Percentiles rank a stretch among this genome's conserved stretches.
Evolutionary conservation across 2,113 vertebrate genomes (phyloP).

Genomic region (Bufo bufo): DNA sequence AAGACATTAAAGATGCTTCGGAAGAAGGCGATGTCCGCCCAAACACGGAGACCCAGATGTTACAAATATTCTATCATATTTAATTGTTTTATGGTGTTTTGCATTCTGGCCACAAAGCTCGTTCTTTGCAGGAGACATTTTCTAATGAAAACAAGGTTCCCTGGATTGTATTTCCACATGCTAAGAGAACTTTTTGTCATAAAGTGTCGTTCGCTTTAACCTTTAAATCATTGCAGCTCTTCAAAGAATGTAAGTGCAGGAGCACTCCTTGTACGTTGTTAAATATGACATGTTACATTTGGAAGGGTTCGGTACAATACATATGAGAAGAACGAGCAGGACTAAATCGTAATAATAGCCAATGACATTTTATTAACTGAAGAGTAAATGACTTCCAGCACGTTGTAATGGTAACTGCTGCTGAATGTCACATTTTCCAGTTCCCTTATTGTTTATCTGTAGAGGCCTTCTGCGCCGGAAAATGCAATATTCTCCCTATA

Average conservation of each 20-base stretch:
- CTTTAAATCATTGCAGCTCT: conserved; percentile 35
- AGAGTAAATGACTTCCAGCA: neutral
- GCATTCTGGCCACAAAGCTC: conserved; percentile 53
- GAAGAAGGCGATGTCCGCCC: neutral
- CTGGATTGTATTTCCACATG: conserved; percentile 55
- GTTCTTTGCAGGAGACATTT: conserved; percentile 58
- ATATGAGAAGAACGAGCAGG: neutral
- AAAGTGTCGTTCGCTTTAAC: conserved; percentile 39
- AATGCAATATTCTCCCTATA: too few relatives aligned
- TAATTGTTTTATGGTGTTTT: conserved; percentile 55
- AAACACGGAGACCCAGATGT: conserved; percentile 43
- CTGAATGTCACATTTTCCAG: neutral
- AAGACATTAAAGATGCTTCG: conserved; percentile 36
- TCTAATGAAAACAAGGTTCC: conserved; percentile 51
- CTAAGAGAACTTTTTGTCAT: conserved; percentile 40
- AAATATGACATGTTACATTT: conserved; percentile 31
- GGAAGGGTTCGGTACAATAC: neutral
- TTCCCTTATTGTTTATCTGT: too few relatives aligned
- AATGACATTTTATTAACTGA: neutral
- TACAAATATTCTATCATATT: conserved; percentile 51
- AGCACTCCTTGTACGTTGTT: neutral
- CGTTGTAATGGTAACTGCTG: neutral
- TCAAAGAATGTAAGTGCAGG: conserved; percentile 27
- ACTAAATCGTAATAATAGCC: neutral
- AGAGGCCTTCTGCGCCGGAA: too few relatives aligned